Evolutionary conservation across 92 coral and sea anemone genomes (phyloP).

Genomic region (Pocillopora meandrina): DNA sequence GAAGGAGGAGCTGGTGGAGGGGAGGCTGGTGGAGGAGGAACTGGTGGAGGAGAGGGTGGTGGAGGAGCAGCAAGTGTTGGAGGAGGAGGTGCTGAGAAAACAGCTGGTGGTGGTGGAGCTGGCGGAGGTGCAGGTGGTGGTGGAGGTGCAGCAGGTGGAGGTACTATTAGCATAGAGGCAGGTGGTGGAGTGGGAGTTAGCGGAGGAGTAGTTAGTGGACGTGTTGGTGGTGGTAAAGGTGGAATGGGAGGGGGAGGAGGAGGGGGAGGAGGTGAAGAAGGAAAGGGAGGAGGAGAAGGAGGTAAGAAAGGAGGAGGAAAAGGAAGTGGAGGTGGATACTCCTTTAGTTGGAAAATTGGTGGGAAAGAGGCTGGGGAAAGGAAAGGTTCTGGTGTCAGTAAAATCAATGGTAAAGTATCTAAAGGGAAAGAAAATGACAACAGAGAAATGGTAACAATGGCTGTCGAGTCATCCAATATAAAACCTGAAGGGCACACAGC

Average conservation of each 20-base stretch:
- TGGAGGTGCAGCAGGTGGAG: neutral
- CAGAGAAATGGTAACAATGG: neutral
- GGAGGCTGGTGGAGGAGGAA: constrained; percentile 11
- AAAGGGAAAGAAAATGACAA: neutral
- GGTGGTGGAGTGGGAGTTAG: constrained; percentile 8
- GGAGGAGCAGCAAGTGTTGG: neutral
- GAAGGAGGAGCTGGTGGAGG: constrained; percentile 20
- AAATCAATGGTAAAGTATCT: neutral
- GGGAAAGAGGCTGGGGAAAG: constrained; percentile 36
- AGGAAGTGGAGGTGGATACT: constrained; percentile 46
- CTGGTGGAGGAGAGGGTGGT: neutral
- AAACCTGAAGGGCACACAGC: constrained; percentile 2
- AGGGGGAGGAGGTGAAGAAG: constrained; percentile 36
- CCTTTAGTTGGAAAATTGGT: constrained; percentile 28
- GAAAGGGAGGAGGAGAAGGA: constrained; percentile 21
- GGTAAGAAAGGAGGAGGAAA: constrained; percentile 23
- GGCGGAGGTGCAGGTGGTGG: constrained; percentile 6
- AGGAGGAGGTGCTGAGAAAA: neutral
- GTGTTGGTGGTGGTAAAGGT: constrained; percentile 6
- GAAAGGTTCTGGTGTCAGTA: neutral
- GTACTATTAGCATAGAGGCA: neutral
- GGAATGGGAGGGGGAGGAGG: constrained; percentile 24
- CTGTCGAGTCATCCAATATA: neutral
- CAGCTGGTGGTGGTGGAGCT: constrained; percentile 1
- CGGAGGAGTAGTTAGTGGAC: constrained; percentile 39